phyloP scores from a whole-genome alignment of 2,888 invertebrate genomes.

The Ametastegia equiseti region DNA sequence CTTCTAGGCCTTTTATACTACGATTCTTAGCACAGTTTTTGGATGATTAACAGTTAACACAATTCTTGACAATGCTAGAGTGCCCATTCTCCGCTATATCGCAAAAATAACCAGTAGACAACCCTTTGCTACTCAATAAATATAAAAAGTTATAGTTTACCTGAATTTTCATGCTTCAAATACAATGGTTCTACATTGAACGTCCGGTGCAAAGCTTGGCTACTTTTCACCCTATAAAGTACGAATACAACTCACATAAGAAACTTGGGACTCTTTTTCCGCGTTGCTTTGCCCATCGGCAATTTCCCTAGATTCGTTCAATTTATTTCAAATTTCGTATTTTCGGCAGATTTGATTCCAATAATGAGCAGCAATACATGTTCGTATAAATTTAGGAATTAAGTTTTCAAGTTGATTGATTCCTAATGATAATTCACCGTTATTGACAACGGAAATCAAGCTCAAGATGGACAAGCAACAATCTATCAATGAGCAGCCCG shows the following conservation, averaged over 20 bases:
- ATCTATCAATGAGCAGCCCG: background rate
- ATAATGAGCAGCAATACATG: too few relatives aligned
- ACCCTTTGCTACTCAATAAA: background rate
- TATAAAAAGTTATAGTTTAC: slow-evolving; percentile 76
- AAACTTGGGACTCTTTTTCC: background rate
- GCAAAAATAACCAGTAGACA: background rate
- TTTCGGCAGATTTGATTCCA: too few relatives aligned
- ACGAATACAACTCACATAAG: slow-evolving; percentile 5
- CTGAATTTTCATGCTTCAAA: slow-evolving; percentile 98
- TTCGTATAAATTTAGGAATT: too few relatives aligned
- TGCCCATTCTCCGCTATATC: background rate
- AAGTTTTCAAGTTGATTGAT: too few relatives aligned
- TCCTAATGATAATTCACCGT: too few relatives aligned
- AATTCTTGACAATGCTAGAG: background rate
- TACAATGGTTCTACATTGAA: slow-evolving; percentile 99
- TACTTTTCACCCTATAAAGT: slow-evolving; percentile 91
- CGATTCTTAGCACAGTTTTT: background rate
- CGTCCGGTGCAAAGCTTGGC: slow-evolving; percentile 94
- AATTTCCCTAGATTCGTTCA: too few relatives aligned
- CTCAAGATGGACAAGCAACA: background rate
- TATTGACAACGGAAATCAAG: too few relatives aligned
- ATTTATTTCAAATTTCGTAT: too few relatives aligned
- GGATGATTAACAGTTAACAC: background rate
- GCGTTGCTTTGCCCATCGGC: too few relatives aligned
- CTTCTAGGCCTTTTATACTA: background rate